Evolutionary conservation across 2,888 invertebrate species (phyloP).

Genomic region (Leistus spinibarbis): DNA sequence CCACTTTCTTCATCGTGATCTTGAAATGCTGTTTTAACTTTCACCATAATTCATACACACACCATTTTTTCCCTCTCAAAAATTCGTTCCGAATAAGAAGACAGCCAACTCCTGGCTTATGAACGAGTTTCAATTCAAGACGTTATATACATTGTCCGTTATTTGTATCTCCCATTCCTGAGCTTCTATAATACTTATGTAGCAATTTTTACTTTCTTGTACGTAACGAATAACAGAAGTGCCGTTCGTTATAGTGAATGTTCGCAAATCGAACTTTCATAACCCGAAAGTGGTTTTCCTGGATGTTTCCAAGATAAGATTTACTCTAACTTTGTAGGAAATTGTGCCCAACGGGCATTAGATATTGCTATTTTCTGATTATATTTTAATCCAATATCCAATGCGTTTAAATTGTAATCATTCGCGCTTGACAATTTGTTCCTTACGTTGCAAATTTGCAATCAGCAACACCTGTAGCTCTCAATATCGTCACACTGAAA

Average conservation of each 20-base stretch:
- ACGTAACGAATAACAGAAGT: too few relatives aligned
- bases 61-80: too few relatives aligned
- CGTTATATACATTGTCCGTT: too few relatives aligned
- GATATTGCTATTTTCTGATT: neutral
- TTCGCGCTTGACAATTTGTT: neutral
- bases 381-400: neutral
- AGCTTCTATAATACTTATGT: too few relatives aligned
- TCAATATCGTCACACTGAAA: neutral
- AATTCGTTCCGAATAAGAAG: too few relatives aligned
- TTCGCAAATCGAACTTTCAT: too few relatives aligned
- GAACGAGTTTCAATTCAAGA: too few relatives aligned
- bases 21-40: constrained; percentile 10
- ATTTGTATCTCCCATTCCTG: too few relatives aligned
- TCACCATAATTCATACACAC: neutral
- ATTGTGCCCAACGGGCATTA: neutral
- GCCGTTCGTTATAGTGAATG: too few relatives aligned
- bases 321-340: neutral
- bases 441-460: neutral
- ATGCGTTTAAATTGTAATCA: neutral
- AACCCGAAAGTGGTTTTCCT: too few relatives aligned
- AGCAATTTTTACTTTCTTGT: too few relatives aligned
- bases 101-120: too few relatives aligned
- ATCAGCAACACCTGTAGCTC: neutral
- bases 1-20: constrained; percentile 25
- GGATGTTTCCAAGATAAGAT: neutral